Evolutionary conservation across 1,140 invertebrate species (phyloP).

Genomic region (Hypothenemus hampei): DNA sequence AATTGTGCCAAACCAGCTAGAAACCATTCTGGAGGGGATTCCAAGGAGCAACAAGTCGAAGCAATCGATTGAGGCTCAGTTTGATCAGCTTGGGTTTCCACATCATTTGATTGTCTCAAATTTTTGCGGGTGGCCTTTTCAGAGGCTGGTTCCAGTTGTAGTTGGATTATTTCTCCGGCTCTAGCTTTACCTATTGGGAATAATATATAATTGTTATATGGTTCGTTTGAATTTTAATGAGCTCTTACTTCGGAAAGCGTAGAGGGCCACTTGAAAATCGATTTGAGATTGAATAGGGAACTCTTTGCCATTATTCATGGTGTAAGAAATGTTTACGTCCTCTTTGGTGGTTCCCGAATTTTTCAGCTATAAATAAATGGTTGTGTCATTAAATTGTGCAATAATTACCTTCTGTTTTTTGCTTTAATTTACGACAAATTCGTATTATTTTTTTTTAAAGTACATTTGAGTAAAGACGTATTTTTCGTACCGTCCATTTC

Average conservation of each 20-base stretch:
- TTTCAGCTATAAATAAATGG: conserved; percentile 36
- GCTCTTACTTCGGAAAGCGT: conserved; percentile 34
- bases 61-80: conserved; percentile 16
- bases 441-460: no score
- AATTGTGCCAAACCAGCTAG: conserved; percentile 34
- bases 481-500: no score
- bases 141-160: conserved; percentile 36
- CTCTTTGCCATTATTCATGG: conserved; percentile 37
- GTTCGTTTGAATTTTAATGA: neutral
- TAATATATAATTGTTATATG: neutral
- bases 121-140: conserved; percentile 18
- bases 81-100: conserved; percentile 33
- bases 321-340: conserved; percentile 40
- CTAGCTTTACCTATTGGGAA: conserved; percentile 33
- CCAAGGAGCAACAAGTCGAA: conserved; percentile 21
- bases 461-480: no score
- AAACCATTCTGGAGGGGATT: conserved; percentile 43
- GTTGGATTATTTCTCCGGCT: conserved; percentile 37
- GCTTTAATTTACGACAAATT: no score
- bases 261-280: conserved; percentile 40
- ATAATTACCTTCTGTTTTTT: no score
- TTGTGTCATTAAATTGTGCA: no score
- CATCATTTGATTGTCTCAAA: conserved; percentile 32
- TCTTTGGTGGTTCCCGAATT: conserved; percentile 39
- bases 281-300: conserved; percentile 38